phyloP scores from a whole-genome alignment of 1,140 invertebrate genomes.

The Drosophila pectinifera region DNA sequence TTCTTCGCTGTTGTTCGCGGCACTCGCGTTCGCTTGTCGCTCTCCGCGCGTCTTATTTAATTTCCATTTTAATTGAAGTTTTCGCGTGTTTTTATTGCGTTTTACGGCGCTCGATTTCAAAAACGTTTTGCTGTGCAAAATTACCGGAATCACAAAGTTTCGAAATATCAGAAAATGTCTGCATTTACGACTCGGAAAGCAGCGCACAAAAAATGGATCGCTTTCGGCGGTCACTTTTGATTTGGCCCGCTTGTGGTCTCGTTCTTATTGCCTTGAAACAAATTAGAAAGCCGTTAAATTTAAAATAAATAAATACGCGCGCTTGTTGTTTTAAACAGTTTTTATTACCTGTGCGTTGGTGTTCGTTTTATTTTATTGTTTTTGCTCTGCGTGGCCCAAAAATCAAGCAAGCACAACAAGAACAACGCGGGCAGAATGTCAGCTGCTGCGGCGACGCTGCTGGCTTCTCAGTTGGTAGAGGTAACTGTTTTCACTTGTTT shows the following conservation, averaged over 20 bases:
- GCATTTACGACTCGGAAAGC: slow-evolving; percentile 40
- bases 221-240: slow-evolving; percentile 38
- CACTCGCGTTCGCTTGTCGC: slow-evolving; percentile 31
- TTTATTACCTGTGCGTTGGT: slow-evolving; percentile 77
- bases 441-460: slow-evolving; percentile 10
- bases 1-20: slow-evolving; percentile 36
- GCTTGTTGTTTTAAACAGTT: slow-evolving; percentile 78
- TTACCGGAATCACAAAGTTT: not conserved
- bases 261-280: slow-evolving; percentile 65
- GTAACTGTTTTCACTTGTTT: slow-evolving; percentile 16
- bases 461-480: slow-evolving; percentile 10
- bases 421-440: slow-evolving; percentile 46
- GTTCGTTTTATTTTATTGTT: slow-evolving; percentile 14
- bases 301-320: slow-evolving; percentile 76
- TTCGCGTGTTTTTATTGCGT: slow-evolving; percentile 14
- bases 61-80: slow-evolving; percentile 39
- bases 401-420: slow-evolving; percentile 13
- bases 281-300: slow-evolving; percentile 76
- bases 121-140: slow-evolving; percentile 34
- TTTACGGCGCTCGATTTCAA: slow-evolving; percentile 16
- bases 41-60: slow-evolving; percentile 9
- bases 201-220: slow-evolving; percentile 41
- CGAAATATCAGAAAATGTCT: slow-evolving; percentile 25
- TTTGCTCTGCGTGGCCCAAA: slow-evolving; percentile 17
- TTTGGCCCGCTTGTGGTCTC: slow-evolving; percentile 53